A percentile compares a stretch with the other conserved stretches of the same genome.
Conservation (phyloP, 1,140 invertebrate genomes). For the Notospermus geniculatus region DNA sequence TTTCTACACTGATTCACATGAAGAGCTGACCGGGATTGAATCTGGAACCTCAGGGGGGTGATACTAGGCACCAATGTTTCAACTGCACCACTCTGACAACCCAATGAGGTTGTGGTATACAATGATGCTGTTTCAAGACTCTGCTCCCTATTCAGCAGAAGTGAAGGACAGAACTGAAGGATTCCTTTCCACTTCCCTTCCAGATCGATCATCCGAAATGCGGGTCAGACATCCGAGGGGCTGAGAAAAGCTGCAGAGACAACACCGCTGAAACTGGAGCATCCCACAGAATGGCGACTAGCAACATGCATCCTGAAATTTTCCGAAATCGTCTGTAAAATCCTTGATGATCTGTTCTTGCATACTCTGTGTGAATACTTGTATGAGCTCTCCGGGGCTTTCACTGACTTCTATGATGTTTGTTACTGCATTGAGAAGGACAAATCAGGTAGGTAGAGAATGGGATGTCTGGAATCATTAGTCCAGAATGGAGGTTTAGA, state of each 20-base stretch:
- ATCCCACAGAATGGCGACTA: slow-evolving; percentile 94
- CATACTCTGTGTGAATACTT: slow-evolving; percentile 93
- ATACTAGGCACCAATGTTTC: too few species aligned
- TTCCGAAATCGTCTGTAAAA: slow-evolving; percentile 81
- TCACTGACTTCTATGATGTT: slow-evolving; percentile 95
- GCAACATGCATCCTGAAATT: slow-evolving; percentile 79
- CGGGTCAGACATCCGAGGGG: slow-evolving; percentile 61
- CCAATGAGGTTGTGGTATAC: too few species aligned
- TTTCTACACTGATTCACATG: too few species aligned
- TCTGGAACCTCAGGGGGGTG: too few species aligned
- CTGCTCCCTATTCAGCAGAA: too few species aligned
- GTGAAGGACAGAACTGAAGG: too few species aligned
- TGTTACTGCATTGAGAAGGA: slow-evolving; percentile 96
- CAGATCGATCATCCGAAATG: slow-evolving; percentile 48
- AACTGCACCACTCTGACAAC: too few species aligned
- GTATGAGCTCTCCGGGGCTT: slow-evolving; percentile 89
- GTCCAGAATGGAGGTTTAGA: too few species aligned
- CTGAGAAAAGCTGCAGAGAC: slow-evolving; percentile 61
- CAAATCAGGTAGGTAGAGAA: slow-evolving; percentile 35
- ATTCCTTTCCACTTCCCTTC: slow-evolving; percentile 4
- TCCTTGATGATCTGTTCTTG: slow-evolving; percentile 79
- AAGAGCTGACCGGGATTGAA: too few species aligned
- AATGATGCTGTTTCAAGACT: too few species aligned
- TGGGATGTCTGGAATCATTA: too few species aligned
- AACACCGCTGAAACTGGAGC: slow-evolving; percentile 69